phyloP scores from a whole-genome alignment of 2,888 invertebrate species.

The Poecilobothrus nobilitatus region DNA sequence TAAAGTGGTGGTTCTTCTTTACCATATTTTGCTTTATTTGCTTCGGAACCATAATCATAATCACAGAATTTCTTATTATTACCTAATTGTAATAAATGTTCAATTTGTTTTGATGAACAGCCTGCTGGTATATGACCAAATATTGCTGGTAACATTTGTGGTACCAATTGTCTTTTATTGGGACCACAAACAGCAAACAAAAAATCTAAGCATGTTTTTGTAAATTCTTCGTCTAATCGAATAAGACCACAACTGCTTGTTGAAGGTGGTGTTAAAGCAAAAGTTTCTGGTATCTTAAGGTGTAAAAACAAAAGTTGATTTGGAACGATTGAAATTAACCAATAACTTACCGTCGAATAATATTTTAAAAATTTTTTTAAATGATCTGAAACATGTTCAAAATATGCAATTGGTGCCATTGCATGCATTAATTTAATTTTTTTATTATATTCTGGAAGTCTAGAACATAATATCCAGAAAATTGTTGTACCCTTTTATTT shows the following conservation, averaged over 20 bases:
- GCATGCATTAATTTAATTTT: slow-evolving; percentile 43
- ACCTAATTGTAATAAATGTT: slow-evolving; percentile 40
- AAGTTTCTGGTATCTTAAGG: slow-evolving; percentile 39
- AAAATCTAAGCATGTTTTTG: slow-evolving; percentile 20
- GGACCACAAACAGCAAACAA: slow-evolving; percentile 35
- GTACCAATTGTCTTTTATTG: too few relatives aligned
- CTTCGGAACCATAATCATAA: slow-evolving; percentile 36
- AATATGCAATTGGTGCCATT: slow-evolving; percentile 49
- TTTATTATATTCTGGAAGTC: slow-evolving; percentile 42
- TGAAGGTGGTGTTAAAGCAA: too few relatives aligned
- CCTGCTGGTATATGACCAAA: slow-evolving; percentile 53
- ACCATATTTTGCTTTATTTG: slow-evolving; percentile 45
- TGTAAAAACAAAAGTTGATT: slow-evolving; percentile 37
- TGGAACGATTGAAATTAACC: neutral
- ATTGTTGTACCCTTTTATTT: slow-evolving; percentile 43
- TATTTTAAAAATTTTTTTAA: slow-evolving; percentile 20
- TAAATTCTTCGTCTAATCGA: neutral
- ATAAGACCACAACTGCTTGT: neutral
- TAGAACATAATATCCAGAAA: slow-evolving; percentile 44
- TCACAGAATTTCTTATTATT: slow-evolving; percentile 37
- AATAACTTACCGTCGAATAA: neutral
- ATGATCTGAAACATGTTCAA: slow-evolving; percentile 42
- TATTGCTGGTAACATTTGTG: slow-evolving; percentile 44
- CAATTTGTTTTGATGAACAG: slow-evolving; percentile 37
- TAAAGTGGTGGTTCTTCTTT: slow-evolving; percentile 46